Evolutionary conservation across 1,140 invertebrate genomes (phyloP), one percentile per base, ranked within the genome.

Genomic region (Camponotus vicinus): DNA sequence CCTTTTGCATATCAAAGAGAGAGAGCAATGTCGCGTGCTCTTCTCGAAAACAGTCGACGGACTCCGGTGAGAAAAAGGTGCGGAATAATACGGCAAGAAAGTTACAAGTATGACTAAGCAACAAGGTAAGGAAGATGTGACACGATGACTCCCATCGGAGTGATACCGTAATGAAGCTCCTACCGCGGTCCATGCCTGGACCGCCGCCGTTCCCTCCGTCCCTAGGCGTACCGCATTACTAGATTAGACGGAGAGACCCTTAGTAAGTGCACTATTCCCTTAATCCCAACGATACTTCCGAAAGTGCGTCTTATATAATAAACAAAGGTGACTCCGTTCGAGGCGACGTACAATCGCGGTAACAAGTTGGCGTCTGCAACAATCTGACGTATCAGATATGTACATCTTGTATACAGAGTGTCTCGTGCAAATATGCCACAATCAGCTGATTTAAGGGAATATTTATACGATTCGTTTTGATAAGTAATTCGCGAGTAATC

Each of bases 81-180:
- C 86, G 75, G 86, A 63, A 76, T 82, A 91, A 80, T 75, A 79
- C 76, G 63, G 70, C 69, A 88, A 85, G 89, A 87, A 87, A 91
- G 87, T 91, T 90, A 91, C 83, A 91, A 87, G 89, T 88, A 90
- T 91, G 90, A 90, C 86, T 91, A 88, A 90, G 85, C 88, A 88
- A 90, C 84, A 90, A 88, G 89, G 86, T 78, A 49, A 66, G 89
- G 87, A 90, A 90, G 87, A 91, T 84, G 78, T 78, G 90, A 88
- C 78, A 77, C 78, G 71, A 90, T 87, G 89, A 91, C 90, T 90
- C 90, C 90, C 90, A 90, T 89, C 82, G 90, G 90, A 90, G 90
- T 85, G 90, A 91, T 91, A 85, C 84, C 79, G 69, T 57, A 90
- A 91, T 91, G 89, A 90, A 82, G 87, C 34, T 79, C 67, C 87